Base-by-base conservation (phyloP, 2,888 invertebrate species). In the Oligia latruncula region DNA sequence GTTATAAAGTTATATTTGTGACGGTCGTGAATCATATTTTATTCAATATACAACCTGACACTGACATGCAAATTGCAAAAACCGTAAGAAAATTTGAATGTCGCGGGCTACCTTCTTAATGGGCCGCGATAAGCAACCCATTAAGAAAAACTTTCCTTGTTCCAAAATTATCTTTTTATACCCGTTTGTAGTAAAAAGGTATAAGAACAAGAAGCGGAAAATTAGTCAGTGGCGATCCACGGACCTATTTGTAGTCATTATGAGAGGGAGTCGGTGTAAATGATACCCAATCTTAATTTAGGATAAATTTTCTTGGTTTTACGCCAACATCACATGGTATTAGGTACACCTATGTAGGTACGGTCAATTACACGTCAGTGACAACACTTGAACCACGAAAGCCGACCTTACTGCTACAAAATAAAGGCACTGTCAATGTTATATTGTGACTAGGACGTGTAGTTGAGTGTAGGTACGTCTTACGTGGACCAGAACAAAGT, bases 401-500 rank as follows among this genome's bases (percentile, higher is more conserved):
- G 40, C 46, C 20, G 6, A 11, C 8, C 35, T 58, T 8, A 11
- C 1, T 23, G 46, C 58, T 79, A 8, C 15, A n/a, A 23, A 8
- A 15, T 49, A 43, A 71, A 80, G 40, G 0, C 23, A 1, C 35
- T 55, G 23, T 79, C 65, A 60, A 40, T 60, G 6, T 80, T 43
- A 62, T 43, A 35, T 62, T 78, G 43, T 60, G 52, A 52, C 58
- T 52, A 49, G 29, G 40, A 52, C 23, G 4, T 52, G 58, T 43
- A 29, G 55, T 15, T 52, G 29, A 71, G 40, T 80, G 46, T n/a
- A n/a, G n/a, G n/a, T 76, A 46, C 46, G 9, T 68, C 43, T 40
- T 68, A 29, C 68, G 17, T 15, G 23, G 49, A 68, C 40, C n/a
- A 83, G 46, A n/a, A 60, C 60, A 80, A 84, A 74, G 84, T 67